phyloP scores from a whole-genome alignment of 2,888 invertebrate species.

The Brassicogethes aeneus region DNA sequence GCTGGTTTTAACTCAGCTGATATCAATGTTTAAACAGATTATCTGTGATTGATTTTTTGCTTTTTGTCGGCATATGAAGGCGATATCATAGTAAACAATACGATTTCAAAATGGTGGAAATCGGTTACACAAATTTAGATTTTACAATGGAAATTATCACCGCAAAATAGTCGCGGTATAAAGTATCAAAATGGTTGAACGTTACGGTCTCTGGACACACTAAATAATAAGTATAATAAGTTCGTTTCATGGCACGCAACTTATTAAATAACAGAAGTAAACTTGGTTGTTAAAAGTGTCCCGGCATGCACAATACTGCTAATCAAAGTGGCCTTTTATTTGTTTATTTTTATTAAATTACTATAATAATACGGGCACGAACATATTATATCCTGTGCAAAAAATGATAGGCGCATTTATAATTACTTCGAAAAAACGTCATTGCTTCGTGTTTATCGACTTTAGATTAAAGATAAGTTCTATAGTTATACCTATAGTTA shows the following conservation, averaged over 20 bases:
- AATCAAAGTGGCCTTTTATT: background rate
- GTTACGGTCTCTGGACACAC: background rate
- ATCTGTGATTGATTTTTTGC: conserved; percentile 27
- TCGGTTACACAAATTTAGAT: too few species aligned
- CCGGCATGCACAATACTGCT: background rate
- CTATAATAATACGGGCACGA: background rate
- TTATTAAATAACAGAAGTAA: conserved; percentile 1
- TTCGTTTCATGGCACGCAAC: background rate
- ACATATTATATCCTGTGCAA: background rate
- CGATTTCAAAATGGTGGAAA: background rate
- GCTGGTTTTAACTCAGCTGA: background rate
- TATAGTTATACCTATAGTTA: too few species aligned
- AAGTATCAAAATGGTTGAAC: background rate
- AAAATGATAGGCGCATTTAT: background rate
- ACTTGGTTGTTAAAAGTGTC: conserved; percentile 1
- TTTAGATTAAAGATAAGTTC: too few species aligned
- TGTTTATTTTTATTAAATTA: conserved; percentile 1
- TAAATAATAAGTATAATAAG: conserved; percentile 2
- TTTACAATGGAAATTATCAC: too few species aligned
- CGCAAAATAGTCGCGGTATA: too few species aligned
- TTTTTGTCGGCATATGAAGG: conserved; percentile 37
- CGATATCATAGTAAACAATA: conserved; percentile 26
- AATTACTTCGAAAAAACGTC: background rate
- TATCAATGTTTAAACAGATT: background rate
- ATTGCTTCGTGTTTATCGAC: too few species aligned